Evolutionary conservation across 2,113 vertebrate species (phyloP).

Genomic region (Pogonocichla stellata): DNA sequence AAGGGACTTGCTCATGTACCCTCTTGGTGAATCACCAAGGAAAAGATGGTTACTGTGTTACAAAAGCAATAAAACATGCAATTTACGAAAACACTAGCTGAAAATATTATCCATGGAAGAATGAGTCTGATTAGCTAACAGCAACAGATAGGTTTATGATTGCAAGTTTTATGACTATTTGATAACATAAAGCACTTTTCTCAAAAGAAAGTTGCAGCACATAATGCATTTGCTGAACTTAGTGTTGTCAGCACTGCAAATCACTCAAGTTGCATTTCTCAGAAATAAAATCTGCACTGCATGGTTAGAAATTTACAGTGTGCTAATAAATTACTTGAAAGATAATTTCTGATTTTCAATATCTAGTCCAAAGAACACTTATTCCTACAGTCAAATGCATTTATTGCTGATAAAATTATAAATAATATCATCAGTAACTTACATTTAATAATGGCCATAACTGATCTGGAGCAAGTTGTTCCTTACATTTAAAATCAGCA

Average conservation of each 20-base stretch:
- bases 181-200: not conserved
- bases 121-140: conserved; percentile 45
- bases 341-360: not conserved
- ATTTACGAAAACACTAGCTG: conserved; percentile 6
- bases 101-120: conserved; percentile 51
- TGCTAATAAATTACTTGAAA: not conserved
- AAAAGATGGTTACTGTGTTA: not conserved
- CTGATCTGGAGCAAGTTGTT: not conserved
- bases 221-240: not conserved
- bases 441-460: not conserved
- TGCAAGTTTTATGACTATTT: conserved; percentile 33
- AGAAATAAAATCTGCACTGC: not conserved
- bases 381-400: not conserved
- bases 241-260: conserved; percentile 5
- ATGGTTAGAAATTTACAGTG: not conserved
- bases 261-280: not conserved
- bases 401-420: not conserved
- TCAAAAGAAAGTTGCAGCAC: not conserved
- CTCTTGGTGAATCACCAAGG: not conserved
- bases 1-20: not conserved
- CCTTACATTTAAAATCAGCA: not conserved
- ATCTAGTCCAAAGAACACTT: not conserved
- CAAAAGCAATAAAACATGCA: conserved; percentile 37
- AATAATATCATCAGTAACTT: not conserved
- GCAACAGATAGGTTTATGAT: not conserved